Conservation (phyloP, 2,113 vertebrate species). For the Orthochromis malagaraziensis region DNA sequence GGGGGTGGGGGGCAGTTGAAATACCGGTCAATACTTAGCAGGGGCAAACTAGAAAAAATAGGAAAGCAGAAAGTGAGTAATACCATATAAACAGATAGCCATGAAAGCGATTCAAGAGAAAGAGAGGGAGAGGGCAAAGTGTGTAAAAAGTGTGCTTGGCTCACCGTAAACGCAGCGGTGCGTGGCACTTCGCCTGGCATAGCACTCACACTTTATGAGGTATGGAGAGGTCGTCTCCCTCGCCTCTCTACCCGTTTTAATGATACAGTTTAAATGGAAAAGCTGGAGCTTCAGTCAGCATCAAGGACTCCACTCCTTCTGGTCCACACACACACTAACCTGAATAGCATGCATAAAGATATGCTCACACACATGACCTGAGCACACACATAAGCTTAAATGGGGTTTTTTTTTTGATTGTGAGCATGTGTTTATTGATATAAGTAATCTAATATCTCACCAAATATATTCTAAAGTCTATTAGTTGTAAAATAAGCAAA, state of each 20-base stretch:
- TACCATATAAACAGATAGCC: constrained; percentile 57
- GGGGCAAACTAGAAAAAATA: constrained; percentile 45
- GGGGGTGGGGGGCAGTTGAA: constrained; percentile 26
- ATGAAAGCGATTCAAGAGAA: constrained; percentile 40
- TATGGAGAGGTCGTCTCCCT: constrained; percentile 64
- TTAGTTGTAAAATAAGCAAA: background rate
- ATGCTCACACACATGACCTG: background rate
- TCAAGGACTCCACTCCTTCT: constrained; percentile 53
- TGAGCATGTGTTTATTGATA: background rate
- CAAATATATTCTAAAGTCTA: background rate
- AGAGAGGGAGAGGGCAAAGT: constrained; percentile 53
- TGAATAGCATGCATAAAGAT: background rate
- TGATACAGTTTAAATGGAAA: constrained; percentile 69
- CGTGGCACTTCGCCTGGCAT: constrained; percentile 52
- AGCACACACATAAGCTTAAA: background rate
- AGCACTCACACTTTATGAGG: constrained; percentile 70
- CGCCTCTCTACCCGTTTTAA: constrained; percentile 60
- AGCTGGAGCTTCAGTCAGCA: constrained; percentile 58
- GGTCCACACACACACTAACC: background rate
- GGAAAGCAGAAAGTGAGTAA: constrained; percentile 51
- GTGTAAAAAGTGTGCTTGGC: constrained; percentile 55
- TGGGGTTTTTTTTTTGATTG: rapidly evolving
- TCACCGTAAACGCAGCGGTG: constrained; percentile 54
- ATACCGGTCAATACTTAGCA: constrained; percentile 59
- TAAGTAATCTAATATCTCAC: background rate